phyloP scores from a whole-genome alignment of 2,113 vertebrate genomes.

The Nerophis ophidion region DNA sequence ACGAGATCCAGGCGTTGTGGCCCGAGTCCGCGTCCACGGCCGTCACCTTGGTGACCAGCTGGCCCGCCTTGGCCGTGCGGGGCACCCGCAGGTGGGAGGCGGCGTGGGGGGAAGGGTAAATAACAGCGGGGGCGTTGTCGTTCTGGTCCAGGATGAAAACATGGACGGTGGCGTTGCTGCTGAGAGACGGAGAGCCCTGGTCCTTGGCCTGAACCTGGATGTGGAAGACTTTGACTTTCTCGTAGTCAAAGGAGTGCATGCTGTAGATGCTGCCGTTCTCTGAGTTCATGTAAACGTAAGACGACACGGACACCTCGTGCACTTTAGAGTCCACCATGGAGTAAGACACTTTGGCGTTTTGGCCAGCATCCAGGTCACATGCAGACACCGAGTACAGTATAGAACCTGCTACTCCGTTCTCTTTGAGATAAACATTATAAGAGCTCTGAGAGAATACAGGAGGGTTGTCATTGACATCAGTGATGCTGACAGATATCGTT shows the following conservation, averaged over 20 bases:
- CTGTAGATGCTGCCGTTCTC: conserved; percentile 79
- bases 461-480: conserved; percentile 77
- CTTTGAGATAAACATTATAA: conserved; percentile 51
- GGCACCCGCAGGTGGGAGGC: conserved; percentile 70
- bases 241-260: conserved; percentile 76
- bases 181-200: conserved; percentile 72
- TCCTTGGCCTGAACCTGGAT: conserved; percentile 76
- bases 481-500: conserved; percentile 63
- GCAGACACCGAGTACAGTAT: conserved; percentile 61
- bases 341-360: conserved; percentile 72
- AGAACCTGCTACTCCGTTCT: conserved; percentile 43
- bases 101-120: conserved; percentile 68
- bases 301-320: conserved; percentile 70
- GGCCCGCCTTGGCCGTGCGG: conserved; percentile 73
- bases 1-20: conserved; percentile 84
- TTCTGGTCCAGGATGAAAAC: conserved; percentile 76
- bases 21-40: conserved; percentile 82
- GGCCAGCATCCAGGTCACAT: conserved; percentile 69
- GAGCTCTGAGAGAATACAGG: conserved; percentile 67
- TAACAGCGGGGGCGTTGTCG: conserved; percentile 75
- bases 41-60: conserved; percentile 82
- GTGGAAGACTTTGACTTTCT: conserved; percentile 78
- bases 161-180: conserved; percentile 69
- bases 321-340: conserved; percentile 70
- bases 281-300: conserved; percentile 76